Evolutionary conservation across 2,113 vertebrate species (phyloP).

Genomic region (Siniperca chuatsi): DNA sequence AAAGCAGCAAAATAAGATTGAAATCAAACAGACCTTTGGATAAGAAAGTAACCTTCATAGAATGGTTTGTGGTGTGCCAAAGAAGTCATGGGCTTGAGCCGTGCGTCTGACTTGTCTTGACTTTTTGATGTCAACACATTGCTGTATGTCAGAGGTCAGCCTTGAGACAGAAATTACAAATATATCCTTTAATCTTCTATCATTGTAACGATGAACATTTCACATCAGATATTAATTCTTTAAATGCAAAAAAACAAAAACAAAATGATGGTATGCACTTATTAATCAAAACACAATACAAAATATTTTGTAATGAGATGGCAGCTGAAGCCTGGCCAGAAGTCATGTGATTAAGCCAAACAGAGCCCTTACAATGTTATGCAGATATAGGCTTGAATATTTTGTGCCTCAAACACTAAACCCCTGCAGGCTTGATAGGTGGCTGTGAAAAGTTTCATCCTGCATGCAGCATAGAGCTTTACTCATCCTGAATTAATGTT

Average conservation of each 20-base stretch:
- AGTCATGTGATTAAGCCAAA: constrained; percentile 24
- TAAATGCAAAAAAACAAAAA: constrained; percentile 36
- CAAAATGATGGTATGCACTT: constrained; percentile 27
- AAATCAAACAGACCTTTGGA: constrained; percentile 10
- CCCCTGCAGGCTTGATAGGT: neutral
- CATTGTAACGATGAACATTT: constrained; percentile 15
- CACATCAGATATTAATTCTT: constrained; percentile 19
- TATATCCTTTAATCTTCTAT: constrained; percentile 24
- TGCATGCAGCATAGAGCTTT: neutral
- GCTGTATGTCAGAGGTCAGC: constrained; percentile 24
- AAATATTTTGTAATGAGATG: constrained; percentile 34
- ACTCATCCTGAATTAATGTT: neutral
- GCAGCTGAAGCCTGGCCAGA: constrained; percentile 30
- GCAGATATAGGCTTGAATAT: constrained; percentile 9
- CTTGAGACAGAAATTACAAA: constrained; percentile 20
- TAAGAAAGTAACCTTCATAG: neutral
- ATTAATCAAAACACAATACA: constrained; percentile 24
- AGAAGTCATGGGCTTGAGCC: neutral
- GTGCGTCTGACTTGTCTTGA: constrained; percentile 13
- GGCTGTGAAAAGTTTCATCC: neutral
- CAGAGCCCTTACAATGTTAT: constrained; percentile 1
- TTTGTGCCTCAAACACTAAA: constrained; percentile 11
- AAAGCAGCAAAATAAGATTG: constrained; percentile 3
- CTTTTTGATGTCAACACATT: constrained; percentile 26
- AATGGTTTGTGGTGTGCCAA: neutral